Conservation (phyloP, 2,888 invertebrate genomes). For the Cyaniris semiargus region DNA sequence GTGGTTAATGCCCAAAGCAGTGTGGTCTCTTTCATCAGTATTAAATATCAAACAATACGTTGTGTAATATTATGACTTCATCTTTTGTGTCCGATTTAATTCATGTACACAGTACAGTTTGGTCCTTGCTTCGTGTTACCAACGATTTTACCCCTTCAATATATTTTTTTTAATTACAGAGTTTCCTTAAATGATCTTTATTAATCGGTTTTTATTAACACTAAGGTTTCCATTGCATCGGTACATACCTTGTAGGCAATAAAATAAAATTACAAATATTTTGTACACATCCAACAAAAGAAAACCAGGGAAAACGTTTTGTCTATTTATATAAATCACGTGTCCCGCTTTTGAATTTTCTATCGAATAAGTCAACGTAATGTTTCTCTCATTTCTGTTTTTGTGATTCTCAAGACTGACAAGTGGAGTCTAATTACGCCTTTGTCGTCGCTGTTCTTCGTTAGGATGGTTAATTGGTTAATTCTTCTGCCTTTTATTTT, state of each 20-base stretch:
- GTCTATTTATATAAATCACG: slow-evolving; percentile 4
- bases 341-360: neutral
- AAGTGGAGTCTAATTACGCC: slow-evolving; percentile 30
- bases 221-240: too few relatives aligned
- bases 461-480: slow-evolving; percentile 22
- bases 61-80: neutral
- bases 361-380: slow-evolving; percentile 9
- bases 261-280: neutral
- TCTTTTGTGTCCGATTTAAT: neutral
- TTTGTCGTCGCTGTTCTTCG: slow-evolving; percentile 23
- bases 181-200: neutral
- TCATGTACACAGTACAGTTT: neutral
- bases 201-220: neutral
- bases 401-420: slow-evolving; percentile 27
- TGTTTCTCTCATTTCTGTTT: slow-evolving; percentile 27
- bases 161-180: neutral
- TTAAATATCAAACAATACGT: neutral
- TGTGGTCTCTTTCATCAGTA: slow-evolving; percentile 10
- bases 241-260: neutral
- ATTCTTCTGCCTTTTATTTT: slow-evolving; percentile 23
- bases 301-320: neutral
- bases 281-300: neutral
- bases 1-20: neutral
- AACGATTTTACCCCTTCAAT: neutral
- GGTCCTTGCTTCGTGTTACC: neutral